A percentile compares a stretch with the other conserved stretches of the same genome.
Evolutionary conservation across 2,113 vertebrate genomes (phyloP).

Genomic region (Hoplias malabaricus): DNA sequence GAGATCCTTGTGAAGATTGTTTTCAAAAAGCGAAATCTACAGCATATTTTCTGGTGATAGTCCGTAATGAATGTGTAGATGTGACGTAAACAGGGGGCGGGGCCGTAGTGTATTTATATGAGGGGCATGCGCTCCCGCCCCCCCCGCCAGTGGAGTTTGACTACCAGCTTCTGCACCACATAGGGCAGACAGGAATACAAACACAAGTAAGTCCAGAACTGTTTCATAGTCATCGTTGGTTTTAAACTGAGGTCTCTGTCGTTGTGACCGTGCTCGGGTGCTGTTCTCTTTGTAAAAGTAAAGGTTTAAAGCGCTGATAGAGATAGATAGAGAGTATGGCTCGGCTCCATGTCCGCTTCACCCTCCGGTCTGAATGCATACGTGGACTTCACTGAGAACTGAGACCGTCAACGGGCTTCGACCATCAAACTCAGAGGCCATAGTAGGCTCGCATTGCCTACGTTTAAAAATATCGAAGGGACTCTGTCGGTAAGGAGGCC

Average conservation of each 20-base stretch:
- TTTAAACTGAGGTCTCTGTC: not conserved
- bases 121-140: slow-evolving; percentile 72
- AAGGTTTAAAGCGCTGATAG: not conserved
- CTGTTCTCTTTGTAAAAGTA: not conserved
- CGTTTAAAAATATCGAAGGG: no score
- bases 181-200: slow-evolving; percentile 79
- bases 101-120: slow-evolving; percentile 75
- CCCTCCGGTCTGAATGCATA: slow-evolving; percentile 70
- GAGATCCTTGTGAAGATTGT: no score
- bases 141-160: slow-evolving; percentile 86
- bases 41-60: not conserved
- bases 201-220: slow-evolving; percentile 74
- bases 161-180: slow-evolving; percentile 82
- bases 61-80: not conserved
- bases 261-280: not conserved
- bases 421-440: not conserved
- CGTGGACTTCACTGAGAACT: slow-evolving; percentile 75
- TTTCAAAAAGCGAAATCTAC: not conserved
- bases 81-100: slow-evolving; percentile 52
- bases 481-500: not conserved
- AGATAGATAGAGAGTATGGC: slow-evolving; percentile 56
- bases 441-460: not conserved
- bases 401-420: slow-evolving; percentile 44
- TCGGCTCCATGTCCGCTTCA: slow-evolving; percentile 70
- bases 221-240: not conserved